phyloP scores from a whole-genome alignment of 2,888 invertebrate species.

The Operophtera brumata region DNA sequence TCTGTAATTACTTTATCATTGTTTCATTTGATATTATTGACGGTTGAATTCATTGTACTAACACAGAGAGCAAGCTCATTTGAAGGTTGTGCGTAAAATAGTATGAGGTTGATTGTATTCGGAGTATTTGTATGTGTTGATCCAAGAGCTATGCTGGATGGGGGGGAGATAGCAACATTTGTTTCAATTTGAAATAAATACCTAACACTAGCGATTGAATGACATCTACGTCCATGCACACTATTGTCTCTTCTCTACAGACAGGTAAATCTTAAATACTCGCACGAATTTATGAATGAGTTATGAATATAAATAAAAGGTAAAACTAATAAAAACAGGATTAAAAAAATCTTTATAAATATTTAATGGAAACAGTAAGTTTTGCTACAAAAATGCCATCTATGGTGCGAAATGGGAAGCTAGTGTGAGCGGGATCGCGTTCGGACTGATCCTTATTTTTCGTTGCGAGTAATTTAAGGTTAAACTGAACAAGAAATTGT shows the following conservation, averaged over 20 bases:
- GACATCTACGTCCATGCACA: neutral
- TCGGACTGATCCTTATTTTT: too few relatives aligned
- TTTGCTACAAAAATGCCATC: too few relatives aligned
- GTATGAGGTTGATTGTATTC: conserved; percentile 59
- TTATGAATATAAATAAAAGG: too few relatives aligned
- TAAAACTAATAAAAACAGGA: too few relatives aligned
- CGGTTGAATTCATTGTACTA: conserved; percentile 41
- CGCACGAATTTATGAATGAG: too few relatives aligned
- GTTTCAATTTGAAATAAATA: conserved; percentile 36
- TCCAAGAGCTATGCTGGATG: conserved; percentile 31
- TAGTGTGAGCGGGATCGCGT: too few relatives aligned
- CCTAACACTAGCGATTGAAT: conserved; percentile 21
- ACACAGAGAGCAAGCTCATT: conserved; percentile 58
- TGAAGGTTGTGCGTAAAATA: conserved; percentile 69
- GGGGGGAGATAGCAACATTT: conserved; percentile 70
- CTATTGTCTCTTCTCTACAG: neutral
- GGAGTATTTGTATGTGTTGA: conserved; percentile 35
- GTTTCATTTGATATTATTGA: conserved; percentile 29
- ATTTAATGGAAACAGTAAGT: too few relatives aligned
- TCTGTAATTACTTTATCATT: conserved; percentile 28
- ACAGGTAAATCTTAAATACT: too few relatives aligned
- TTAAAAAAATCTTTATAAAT: too few relatives aligned
- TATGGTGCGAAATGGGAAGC: too few relatives aligned
- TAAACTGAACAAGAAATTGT: conserved; percentile 3
- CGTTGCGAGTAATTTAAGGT: too few relatives aligned